Evolutionary conservation across 2,797 vertebrate genomes (phyloP), one percentile per base, ranked within the genome.

Genomic region (Enteromius mattozi): DNA sequence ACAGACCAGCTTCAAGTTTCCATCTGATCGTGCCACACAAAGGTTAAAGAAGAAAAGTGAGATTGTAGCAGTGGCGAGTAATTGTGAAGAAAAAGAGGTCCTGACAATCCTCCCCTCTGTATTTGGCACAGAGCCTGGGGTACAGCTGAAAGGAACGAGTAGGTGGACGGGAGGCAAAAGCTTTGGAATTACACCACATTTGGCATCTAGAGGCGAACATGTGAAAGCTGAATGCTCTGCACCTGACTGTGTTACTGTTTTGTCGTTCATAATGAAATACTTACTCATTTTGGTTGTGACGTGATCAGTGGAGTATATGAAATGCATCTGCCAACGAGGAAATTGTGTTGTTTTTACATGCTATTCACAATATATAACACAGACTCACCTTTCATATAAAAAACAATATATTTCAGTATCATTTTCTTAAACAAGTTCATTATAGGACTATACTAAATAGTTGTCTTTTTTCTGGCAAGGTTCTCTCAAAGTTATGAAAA

Each of bases 1-100:
- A 65, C 69, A 59, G 40, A 81, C 17, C 65, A 78, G 61, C 68
- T 75, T 65, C 54, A 47, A 33, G 35, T 81, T 81, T 69, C 51
- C 56, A 69, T 40, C 33, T 4, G 74, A 40, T 56, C 17, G 3
- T 17, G n/a, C 21, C 82, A 66, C 56, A 78, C 79, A 69, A 54
- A 61, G 74, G 45, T 37, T 81, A 42, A 81, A 71, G 47, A 77
- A 61, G 59, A 86, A 84, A 80, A 82, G 77, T 61, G 37, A 61
- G 14, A 35, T 40, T 47, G 75, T 65, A 68, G 71, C 30, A 61
- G 35, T 16, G 35, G 51, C 35, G 42, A 86, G 82, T 79, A 86
- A 85, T 47, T 82, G 78, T 70, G 68, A 42, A 77, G 65, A 72
- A 66, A 86, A n/a, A n/a, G 17, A 61, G 35, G 47, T 37, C 24